These are phyloP conservation scores for Lycophotia porphyrea DNA, from an alignment of 2,888 invertebrate species.

Conservation along the genomic window DNA sequence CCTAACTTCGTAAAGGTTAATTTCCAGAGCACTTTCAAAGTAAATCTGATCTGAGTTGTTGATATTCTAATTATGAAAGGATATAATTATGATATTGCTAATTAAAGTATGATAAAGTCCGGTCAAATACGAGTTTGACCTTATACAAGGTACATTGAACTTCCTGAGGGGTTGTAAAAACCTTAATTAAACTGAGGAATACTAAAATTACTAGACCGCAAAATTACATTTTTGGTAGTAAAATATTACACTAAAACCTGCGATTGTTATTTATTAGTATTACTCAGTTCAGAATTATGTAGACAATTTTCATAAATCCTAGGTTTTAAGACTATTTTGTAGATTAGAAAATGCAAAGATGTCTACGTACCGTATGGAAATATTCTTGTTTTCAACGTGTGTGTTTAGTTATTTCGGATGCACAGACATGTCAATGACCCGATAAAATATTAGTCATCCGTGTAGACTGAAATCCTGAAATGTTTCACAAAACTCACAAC, in stretches of 20 bases:
- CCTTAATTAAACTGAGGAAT: constrained; percentile 39
- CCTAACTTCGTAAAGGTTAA: constrained; percentile 57
- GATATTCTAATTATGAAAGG: constrained; percentile 40
- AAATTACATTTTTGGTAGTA: constrained; percentile 1
- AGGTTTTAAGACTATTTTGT: not conserved
- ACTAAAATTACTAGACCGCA: constrained; percentile 29
- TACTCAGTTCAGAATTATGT: not conserved
- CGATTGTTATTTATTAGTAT: constrained; percentile 7
- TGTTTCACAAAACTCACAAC: not conserved
- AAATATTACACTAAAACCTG: constrained; percentile 8
- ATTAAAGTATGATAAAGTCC: not conserved
- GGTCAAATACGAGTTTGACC: constrained; percentile 1
- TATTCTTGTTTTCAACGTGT: not conserved
- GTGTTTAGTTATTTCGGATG: not conserved
- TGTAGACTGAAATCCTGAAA: not conserved
- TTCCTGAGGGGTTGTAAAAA: constrained; percentile 16
- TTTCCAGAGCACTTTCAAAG: constrained; percentile 50
- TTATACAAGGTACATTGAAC: constrained; percentile 3
- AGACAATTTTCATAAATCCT: not conserved
- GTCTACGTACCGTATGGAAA: not conserved
- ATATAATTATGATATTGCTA: constrained; percentile 13
- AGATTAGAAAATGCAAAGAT: not conserved
- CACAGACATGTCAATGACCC: not conserved
- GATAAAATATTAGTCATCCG: not conserved
- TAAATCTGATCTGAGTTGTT: constrained; percentile 46